Evolutionary conservation across 1,140 invertebrate species (phyloP).

Genomic region (Sarcophaga bullata): DNA sequence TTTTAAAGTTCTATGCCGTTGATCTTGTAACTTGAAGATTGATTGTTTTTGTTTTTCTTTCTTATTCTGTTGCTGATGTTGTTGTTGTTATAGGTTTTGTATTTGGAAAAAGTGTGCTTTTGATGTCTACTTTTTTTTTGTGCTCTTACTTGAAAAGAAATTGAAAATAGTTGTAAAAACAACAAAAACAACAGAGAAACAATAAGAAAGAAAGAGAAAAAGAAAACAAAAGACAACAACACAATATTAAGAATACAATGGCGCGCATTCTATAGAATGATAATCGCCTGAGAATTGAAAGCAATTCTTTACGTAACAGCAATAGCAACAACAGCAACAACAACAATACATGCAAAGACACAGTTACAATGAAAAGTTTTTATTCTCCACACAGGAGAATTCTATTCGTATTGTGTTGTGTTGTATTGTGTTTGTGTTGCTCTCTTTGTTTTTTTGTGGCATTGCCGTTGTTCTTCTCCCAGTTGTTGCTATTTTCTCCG

Average conservation of each 20-base stretch:
- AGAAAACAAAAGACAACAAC: not conserved
- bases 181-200: not conserved
- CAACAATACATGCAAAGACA: not conserved
- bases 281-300: too few species aligned
- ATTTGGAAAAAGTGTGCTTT: constrained; percentile 3
- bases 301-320: too few species aligned
- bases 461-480: too few species aligned
- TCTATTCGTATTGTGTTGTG: not conserved
- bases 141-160: constrained; percentile 13
- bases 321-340: constrained; percentile 14
- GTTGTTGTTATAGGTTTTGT: not conserved
- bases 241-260: not conserved
- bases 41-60: constrained; percentile 25
- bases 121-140: not conserved
- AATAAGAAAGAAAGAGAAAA: not conserved
- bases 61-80: not conserved
- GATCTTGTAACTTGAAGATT: constrained; percentile 46
- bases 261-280: too few species aligned
- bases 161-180: constrained; percentile 25
- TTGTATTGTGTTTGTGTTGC: too few species aligned
- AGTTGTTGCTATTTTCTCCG: too few species aligned
- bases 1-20: constrained; percentile 25
- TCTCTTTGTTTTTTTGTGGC: not conserved
- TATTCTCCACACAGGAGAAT: not conserved
- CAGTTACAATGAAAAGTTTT: not conserved